These are phyloP conservation scores for Anarrhichthys ocellatus DNA, from an alignment of 2,113 vertebrate species.

Conservation along the genomic window DNA sequence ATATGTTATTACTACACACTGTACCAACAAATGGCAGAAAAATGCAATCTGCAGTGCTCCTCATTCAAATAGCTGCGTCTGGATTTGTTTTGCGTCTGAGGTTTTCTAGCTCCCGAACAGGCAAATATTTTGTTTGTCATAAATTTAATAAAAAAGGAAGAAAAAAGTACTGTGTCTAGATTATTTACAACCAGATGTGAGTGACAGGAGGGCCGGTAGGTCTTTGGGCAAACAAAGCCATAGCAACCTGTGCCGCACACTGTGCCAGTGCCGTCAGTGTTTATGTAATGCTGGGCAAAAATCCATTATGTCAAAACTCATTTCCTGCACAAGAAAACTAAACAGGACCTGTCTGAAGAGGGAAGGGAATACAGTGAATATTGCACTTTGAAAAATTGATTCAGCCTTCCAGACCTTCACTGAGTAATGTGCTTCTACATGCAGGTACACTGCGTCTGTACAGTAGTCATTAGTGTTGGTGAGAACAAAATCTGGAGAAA, in stretches of 20 bases:
- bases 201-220: constrained; percentile 56
- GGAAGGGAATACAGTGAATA: constrained; percentile 81
- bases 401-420: constrained; percentile 72
- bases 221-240: constrained; percentile 75
- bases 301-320: constrained; percentile 87
- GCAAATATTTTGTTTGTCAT: constrained; percentile 36
- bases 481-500: constrained; percentile 48
- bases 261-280: constrained; percentile 66
- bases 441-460: constrained; percentile 67
- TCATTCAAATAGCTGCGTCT: constrained; percentile 24
- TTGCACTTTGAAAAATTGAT: constrained; percentile 79
- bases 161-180: constrained; percentile 42
- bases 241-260: constrained; percentile 52
- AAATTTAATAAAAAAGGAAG: constrained; percentile 1
- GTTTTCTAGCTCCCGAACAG: constrained; percentile 32
- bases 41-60: constrained; percentile 10
- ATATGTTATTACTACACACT: constrained; percentile 27
- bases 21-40: constrained; percentile 9
- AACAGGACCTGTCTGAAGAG: constrained; percentile 79
- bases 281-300: constrained; percentile 81
- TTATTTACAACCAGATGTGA: constrained; percentile 67
- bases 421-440: constrained; percentile 74
- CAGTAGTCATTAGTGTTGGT: constrained; percentile 52
- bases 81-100: neutral
- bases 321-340: constrained; percentile 83